Evolutionary conservation across 2,888 invertebrate genomes (phyloP).

Genomic region (Caenorhabditis sp.): DNA sequence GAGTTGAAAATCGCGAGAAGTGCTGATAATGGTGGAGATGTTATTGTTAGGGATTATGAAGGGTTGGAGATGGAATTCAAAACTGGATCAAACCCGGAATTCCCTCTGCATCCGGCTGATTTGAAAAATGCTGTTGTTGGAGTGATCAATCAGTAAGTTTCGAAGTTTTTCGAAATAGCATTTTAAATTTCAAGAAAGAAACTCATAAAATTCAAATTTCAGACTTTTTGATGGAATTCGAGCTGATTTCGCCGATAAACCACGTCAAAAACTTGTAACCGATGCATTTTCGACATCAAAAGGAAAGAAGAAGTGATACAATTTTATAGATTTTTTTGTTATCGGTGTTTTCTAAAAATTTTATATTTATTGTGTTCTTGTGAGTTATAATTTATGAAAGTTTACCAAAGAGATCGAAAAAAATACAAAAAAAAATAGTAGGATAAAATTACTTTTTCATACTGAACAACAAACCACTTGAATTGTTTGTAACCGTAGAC

Average conservation of each 20-base stretch:
- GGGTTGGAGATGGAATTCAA: constrained; percentile 85
- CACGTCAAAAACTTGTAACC: constrained; percentile 42
- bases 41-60: constrained; percentile 79
- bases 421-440: background rate
- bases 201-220: too few relatives aligned
- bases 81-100: constrained; percentile 71
- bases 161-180: background rate
- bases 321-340: constrained; percentile 6
- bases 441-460: constrained; percentile 33
- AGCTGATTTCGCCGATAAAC: constrained; percentile 41
- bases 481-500: constrained; percentile 42
- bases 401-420: background rate
- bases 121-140: constrained; percentile 85
- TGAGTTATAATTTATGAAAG: background rate
- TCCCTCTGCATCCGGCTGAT: constrained; percentile 86
- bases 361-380: constrained; percentile 1
- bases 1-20: constrained; percentile 53
- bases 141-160: constrained; percentile 79
- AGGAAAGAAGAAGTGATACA: constrained; percentile 45
- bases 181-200: too few relatives aligned
- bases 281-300: constrained; percentile 51
- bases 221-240: constrained; percentile 52
- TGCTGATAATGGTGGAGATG: constrained; percentile 83
- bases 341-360: background rate
- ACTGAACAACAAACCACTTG: constrained; percentile 50